These are phyloP conservation scores for Bubo bubo DNA, from an alignment of 2,113 vertebrate genomes.

Conservation along the genomic window DNA sequence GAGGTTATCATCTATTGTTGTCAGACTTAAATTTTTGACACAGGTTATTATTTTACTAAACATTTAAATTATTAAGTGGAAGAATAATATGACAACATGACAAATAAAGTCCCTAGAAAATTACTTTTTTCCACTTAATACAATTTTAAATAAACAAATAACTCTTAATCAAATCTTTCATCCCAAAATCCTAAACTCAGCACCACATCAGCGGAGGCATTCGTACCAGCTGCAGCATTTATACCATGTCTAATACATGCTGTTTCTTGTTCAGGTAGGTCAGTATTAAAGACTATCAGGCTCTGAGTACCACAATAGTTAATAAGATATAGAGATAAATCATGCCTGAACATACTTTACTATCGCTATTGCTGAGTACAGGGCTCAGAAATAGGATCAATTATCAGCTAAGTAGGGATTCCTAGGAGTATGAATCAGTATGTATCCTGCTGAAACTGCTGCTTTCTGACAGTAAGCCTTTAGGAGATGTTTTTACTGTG, in stretches of 20 bases:
- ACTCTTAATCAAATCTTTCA: neutral
- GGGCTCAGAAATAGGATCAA: neutral
- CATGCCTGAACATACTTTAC: neutral
- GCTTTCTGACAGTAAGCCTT: neutral
- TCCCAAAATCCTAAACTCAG: neutral
- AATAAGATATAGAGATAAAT: neutral
- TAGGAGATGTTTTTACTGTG: neutral
- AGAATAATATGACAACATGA: neutral
- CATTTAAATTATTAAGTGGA: neutral
- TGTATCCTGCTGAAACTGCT: neutral
- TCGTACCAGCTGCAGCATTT: neutral
- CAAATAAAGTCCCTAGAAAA: neutral
- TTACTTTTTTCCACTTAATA: neutral
- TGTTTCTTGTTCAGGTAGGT: neutral
- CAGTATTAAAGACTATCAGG: neutral
- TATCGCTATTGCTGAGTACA: neutral
- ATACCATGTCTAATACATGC: neutral
- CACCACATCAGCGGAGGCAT: neutral
- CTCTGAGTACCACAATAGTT: neutral
- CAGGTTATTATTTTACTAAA: neutral
- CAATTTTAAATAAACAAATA: neutral
- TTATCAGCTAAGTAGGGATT: rapidly evolving
- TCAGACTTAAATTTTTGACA: constrained; percentile 7
- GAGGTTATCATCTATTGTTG: neutral
- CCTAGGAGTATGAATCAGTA: neutral